Evolutionary conservation across 2,888 invertebrate species (phyloP).

Genomic region (Hydroisotoma schaefferi): DNA sequence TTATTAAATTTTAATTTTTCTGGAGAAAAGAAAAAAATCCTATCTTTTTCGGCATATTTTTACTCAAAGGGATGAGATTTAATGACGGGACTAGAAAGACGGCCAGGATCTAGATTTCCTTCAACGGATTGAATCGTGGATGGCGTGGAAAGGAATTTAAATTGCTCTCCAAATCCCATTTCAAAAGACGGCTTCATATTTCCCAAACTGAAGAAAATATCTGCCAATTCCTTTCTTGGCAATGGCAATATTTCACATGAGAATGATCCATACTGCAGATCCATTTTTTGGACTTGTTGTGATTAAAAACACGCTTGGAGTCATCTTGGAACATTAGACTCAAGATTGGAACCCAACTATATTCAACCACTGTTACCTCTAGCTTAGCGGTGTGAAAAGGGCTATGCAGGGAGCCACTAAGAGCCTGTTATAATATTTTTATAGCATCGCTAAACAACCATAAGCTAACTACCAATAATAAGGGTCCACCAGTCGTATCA

Average conservation of each 20-base stretch:
- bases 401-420: no score
- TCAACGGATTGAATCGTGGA: neutral
- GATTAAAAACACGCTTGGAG: conserved; percentile 1
- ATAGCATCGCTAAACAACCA: no score
- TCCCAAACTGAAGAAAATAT: neutral
- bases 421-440: no score
- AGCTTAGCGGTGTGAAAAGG: neutral
- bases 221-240: neutral
- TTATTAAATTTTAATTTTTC: neutral
- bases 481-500: no score
- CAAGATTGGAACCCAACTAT: no score
- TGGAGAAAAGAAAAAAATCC: neutral
- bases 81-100: neutral
- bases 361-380: neutral
- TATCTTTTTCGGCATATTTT: neutral
- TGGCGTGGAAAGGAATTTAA: neutral
- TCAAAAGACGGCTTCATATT: no score
- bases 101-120: neutral
- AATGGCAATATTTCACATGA: conserved; percentile 10
- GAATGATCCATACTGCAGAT: conserved; percentile 7
- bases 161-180: neutral
- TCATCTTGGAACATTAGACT: no score
- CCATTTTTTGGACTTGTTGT: conserved; percentile 9
- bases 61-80: neutral
- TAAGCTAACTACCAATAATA: no score